phyloP scores from a whole-genome alignment of 2,797 vertebrate species.

The Gambelia wislizenii region DNA sequence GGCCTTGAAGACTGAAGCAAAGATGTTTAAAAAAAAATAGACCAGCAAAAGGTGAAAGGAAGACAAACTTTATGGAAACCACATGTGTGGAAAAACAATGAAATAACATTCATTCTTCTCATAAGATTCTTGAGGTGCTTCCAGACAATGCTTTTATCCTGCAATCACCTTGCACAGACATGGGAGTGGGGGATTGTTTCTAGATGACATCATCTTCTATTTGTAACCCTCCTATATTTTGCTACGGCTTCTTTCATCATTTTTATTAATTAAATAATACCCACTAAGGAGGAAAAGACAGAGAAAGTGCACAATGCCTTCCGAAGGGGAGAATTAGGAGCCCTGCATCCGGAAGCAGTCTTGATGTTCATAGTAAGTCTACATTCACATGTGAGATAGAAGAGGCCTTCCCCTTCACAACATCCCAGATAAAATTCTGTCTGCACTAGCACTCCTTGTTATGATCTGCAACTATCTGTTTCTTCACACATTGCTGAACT shows the following conservation, averaged over 20 bases:
- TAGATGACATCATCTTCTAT: neutral
- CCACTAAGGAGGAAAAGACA: neutral
- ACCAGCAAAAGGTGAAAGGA: neutral
- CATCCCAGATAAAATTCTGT: conserved; percentile 7
- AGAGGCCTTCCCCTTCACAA: neutral
- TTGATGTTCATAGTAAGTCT: neutral
- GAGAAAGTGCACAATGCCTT: neutral
- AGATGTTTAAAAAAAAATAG: neutral
- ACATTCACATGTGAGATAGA: neutral
- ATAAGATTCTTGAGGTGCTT: neutral
- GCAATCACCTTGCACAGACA: neutral
- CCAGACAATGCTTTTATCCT: neutral
- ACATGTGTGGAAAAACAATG: neutral
- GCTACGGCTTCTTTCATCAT: neutral
- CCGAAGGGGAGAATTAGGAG: neutral
- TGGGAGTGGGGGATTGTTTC: neutral
- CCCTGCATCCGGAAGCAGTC: neutral
- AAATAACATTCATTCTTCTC: neutral
- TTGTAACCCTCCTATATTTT: neutral
- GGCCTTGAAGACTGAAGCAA: neutral
- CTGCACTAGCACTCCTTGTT: conserved; percentile 10
- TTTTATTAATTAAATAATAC: no score
- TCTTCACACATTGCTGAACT: neutral
- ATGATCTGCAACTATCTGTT: conserved; percentile 4
- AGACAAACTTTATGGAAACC: neutral